Base-by-base conservation (phyloP, 2,113 vertebrate species). In the Fregata magnificens region DNA sequence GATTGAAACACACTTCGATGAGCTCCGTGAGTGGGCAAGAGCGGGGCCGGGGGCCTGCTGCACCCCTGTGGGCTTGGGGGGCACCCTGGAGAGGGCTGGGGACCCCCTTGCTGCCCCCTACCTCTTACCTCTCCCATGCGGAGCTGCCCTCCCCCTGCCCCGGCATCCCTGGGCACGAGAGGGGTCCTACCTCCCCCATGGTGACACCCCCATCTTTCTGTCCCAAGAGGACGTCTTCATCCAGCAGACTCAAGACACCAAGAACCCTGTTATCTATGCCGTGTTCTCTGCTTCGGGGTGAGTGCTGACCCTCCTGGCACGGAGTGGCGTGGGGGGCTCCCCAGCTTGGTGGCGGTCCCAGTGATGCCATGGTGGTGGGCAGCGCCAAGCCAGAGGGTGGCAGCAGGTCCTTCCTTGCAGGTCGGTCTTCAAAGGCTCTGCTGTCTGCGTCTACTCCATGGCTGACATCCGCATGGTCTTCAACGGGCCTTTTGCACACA, bases 401-500 rank as follows among this genome's bases (percentile, higher is more conserved):
- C 66, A 93, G 10, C 62, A 55, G 12, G 9, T 86, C 45, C 25
- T 90, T 84, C 29, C 81, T 88, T 56, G 5, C 98, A 99, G 99
- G 95, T 99, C 99, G 0, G 99, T 99, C 94, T 99, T 99, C 97
- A 99, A 99, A 95, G 99, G 99, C 83, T 99, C 99, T 5, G 99
- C 99, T 0, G 99, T 99, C 79, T 99, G 99, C 13, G 99, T 99
- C 80, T 99, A 99, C 98, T 99, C 99, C 65, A 99, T 99, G 99
- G 99, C 99, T 0, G 99, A 99, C 96, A 99, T 99, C 62, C 99
- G 99, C 28, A 99, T 99, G 99, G 99, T 99, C 94, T 99, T 99
- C 98, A 99, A 99, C 0, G 99, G 99, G 44, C 99, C 99, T 62
- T 99, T 99, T 16, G 99, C 99, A 3, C 99, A 99, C 98, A 99